Evolutionary conservation across 2,113 vertebrate species (phyloP), one percentile per base, ranked within the genome.

Genomic region (Amazona guildingii): DNA sequence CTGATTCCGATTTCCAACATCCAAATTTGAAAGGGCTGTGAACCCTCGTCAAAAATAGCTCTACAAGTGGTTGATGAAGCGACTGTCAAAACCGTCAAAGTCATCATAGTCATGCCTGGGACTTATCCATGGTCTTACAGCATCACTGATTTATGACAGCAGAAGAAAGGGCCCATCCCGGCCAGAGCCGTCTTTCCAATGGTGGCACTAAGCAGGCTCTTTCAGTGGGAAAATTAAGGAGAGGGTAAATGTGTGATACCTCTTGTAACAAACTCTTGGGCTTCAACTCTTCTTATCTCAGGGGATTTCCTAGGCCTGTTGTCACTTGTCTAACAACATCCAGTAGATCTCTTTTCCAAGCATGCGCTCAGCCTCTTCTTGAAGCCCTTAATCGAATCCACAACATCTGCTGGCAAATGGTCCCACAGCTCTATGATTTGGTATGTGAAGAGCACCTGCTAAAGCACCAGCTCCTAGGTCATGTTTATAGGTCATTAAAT

Each of bases 51-150:
- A 54, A 83, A 90, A 74, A 33, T 41, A 33, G 19, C 37, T 62
- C 41, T 74, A 25, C 25, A 69, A 49, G 23, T 27, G 61, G 49
- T 44, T 49, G 68, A 57, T 13, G 35, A 57, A 79, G 62, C 6
- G 3, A 24, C 29, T 17, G 27, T 24, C 67, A 20, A 43, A 83
- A 57, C 31, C 14, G 28, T 21, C 48, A 35, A 88, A 86, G 18
- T 15, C 62, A 72, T 25, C 0, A 3, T 13, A 20, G 52, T 18
- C 43, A 33, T 5, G 35, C 48, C 24, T 24, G 57, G 35, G 23
- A 10, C 3, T 68, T 37, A 31, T 54, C 31, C 1, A 0, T 5
- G 31, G 8, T 52, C 31, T 70, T 67, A 20, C 0, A 13, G 18
- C 7, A 5, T 4, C 21, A 6, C 2, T 23, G 52, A 20, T 64